phyloP scores from a whole-genome alignment of 2,888 invertebrate genomes.

The Argynnis bischoffii region DNA sequence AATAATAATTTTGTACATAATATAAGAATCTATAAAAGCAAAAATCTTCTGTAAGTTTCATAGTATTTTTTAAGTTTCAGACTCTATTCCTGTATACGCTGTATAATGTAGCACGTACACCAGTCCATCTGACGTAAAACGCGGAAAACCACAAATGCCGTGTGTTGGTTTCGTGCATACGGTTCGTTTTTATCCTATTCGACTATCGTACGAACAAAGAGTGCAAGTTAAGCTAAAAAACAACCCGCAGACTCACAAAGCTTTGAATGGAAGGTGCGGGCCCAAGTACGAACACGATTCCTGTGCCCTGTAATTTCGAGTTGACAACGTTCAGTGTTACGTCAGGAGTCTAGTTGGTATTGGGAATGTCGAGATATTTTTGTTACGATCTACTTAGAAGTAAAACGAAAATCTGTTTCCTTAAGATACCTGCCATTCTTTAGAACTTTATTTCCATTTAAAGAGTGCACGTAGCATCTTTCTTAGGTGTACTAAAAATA shows the following conservation, averaged over 20 bases:
- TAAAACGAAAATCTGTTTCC: conserved; percentile 28
- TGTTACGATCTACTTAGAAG: conserved; percentile 39
- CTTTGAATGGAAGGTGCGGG: conserved; percentile 60
- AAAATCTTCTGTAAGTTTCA: neutral
- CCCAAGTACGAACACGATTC: conserved; percentile 51
- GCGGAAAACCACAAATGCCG: conserved; percentile 36
- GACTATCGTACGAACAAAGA: conserved; percentile 55
- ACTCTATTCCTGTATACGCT: neutral
- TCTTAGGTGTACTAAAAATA: no score
- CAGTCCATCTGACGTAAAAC: conserved; percentile 19
- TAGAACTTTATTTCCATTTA: no score
- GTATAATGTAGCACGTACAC: neutral
- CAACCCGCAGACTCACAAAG: conserved; percentile 60
- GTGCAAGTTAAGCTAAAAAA: conserved; percentile 62
- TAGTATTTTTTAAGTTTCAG: neutral
- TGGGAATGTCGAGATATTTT: conserved; percentile 44
- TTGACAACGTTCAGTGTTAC: conserved; percentile 52
- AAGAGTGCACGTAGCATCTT: no score
- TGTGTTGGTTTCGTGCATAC: conserved; percentile 30
- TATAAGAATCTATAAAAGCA: no score
- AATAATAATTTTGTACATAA: neutral
- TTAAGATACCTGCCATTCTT: neutral
- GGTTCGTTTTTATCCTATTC: conserved; percentile 52
- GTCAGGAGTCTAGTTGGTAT: conserved; percentile 42
- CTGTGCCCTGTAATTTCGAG: conserved; percentile 66